These are phyloP conservation scores for Nomada ruficornis DNA, from an alignment of 2,888 invertebrate species.

Conservation along the genomic window DNA sequence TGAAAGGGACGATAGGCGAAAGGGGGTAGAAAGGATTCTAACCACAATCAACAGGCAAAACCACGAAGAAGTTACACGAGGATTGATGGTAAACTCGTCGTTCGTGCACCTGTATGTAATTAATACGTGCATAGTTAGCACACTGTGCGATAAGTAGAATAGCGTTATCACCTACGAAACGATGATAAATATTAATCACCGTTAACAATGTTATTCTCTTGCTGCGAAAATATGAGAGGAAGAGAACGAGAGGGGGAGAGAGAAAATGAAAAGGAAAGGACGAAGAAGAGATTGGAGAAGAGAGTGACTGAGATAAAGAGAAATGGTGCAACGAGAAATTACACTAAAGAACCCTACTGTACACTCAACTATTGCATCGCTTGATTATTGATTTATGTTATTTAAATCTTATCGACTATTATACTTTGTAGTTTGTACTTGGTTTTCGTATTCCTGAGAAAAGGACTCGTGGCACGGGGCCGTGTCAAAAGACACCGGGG, in stretches of 20 bases:
- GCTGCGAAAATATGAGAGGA: constrained; percentile 10
- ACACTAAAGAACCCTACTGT: constrained; percentile 71
- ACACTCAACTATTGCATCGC: constrained; percentile 81
- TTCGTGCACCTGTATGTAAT: background rate
- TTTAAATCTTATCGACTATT: constrained; percentile 81
- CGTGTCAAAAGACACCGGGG: constrained; percentile 42
- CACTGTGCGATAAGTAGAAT: constrained; percentile 1
- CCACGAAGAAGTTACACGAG: background rate
- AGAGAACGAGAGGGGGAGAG: constrained; percentile 6
- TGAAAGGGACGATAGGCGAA: constrained; percentile 6
- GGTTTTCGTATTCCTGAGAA: constrained; percentile 83
- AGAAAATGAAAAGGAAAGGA: background rate
- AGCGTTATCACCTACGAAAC: constrained; percentile 23
- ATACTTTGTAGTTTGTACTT: constrained; percentile 84
- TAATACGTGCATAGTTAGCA: constrained; percentile 3
- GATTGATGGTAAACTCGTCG: background rate
- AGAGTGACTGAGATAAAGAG: constrained; percentile 16
- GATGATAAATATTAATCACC: constrained; percentile 33
- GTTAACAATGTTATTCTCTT: constrained; percentile 17
- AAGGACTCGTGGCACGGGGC: constrained; percentile 73
- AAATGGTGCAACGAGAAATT: constrained; percentile 39
- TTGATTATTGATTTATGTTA: constrained; percentile 79
- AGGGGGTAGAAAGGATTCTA: background rate
- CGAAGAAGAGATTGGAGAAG: constrained; percentile 6
- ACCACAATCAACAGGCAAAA: background rate